These are phyloP conservation scores for Eutrigla gurnardus DNA, from an alignment of 2,797 vertebrate genomes.

Conservation along the genomic window DNA sequence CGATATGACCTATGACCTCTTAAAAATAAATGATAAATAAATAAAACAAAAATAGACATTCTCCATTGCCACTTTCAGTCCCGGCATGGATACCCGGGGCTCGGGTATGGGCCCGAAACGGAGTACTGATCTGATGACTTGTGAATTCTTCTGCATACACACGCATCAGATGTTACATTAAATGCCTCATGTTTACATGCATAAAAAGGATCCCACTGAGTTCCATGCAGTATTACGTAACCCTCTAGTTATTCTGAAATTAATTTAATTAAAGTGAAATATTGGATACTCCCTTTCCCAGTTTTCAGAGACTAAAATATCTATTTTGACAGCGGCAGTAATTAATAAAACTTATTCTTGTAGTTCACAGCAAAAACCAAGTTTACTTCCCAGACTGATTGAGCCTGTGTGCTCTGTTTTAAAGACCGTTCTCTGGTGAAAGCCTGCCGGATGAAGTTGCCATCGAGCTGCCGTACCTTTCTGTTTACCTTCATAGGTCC, in stretches of 20 bases:
- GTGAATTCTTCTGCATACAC: no score
- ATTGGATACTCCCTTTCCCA: background rate
- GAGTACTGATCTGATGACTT: no score
- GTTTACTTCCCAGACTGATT: constrained; percentile 19
- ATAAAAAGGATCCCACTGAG: background rate
- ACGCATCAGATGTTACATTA: no score
- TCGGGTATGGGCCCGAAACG: no score
- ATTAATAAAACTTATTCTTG: constrained; percentile 31
- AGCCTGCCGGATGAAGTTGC: constrained; percentile 45
- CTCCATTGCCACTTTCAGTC: no score
- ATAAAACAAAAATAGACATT: no score
- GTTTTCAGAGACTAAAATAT: background rate
- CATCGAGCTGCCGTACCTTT: constrained; percentile 31
- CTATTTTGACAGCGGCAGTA: background rate
- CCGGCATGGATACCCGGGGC: no score
- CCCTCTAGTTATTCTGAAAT: background rate
- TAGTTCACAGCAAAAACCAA: constrained; percentile 28
- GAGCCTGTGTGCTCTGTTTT: constrained; percentile 14
- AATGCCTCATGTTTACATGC: no score
- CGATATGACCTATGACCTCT: no score
- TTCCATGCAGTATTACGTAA: background rate
- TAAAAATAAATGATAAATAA: no score
- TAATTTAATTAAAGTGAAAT: background rate
- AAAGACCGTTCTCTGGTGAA: constrained; percentile 37
- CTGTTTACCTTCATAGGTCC: constrained; percentile 29